phyloP scores from a whole-genome alignment of 2,113 vertebrate species.

The Aphelocoma coerulescens region DNA sequence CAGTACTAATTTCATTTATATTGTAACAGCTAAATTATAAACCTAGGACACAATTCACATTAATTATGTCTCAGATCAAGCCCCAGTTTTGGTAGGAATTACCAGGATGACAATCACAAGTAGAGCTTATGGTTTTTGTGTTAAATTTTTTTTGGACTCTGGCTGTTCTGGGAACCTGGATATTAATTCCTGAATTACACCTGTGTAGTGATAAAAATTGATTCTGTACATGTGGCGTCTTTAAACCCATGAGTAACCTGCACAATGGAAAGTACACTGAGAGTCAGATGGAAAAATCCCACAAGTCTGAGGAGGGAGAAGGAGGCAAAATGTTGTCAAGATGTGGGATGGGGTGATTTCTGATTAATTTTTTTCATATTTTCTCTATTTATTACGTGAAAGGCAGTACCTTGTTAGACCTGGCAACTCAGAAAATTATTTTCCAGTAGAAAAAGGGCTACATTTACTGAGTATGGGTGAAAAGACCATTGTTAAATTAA shows the following conservation, averaged over 20 bases:
- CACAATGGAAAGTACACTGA: background rate
- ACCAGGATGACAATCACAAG: background rate
- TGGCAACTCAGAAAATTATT: background rate
- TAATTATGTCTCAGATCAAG: background rate
- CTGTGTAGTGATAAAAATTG: background rate
- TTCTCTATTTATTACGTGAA: background rate
- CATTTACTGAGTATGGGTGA: background rate
- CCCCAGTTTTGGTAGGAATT: background rate
- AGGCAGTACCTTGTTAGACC: background rate
- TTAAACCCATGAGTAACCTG: background rate
- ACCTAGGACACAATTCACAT: background rate
- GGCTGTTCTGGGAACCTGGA: background rate
- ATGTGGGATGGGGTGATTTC: background rate
- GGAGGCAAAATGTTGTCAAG: background rate
- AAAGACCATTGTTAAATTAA: conserved; percentile 32
- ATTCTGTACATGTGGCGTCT: background rate
- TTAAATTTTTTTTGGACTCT: background rate
- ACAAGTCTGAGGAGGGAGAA: background rate
- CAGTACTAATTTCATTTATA: background rate
- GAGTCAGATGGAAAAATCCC: background rate
- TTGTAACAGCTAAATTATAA: background rate
- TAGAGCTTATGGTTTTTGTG: background rate
- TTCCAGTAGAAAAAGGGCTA: background rate
- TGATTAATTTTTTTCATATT: background rate
- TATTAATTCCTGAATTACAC: background rate